A percentile compares a stretch with the other conserved stretches of the same genome.
phyloP scores from a whole-genome alignment of 2,888 invertebrate species.

The Glyphotaelius pellucidus region DNA sequence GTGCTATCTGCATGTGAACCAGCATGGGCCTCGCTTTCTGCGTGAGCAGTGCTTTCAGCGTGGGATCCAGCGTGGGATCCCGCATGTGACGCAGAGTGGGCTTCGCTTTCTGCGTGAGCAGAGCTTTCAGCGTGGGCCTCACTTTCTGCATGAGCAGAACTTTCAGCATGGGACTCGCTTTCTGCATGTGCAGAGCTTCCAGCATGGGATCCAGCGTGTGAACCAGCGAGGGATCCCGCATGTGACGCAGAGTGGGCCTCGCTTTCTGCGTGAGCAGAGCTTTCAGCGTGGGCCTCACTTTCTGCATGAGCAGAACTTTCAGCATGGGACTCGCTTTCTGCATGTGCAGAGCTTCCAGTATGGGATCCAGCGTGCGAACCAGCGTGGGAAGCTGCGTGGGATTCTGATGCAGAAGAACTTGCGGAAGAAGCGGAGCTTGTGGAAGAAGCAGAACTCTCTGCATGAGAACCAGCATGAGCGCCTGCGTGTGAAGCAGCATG shows the following conservation, averaged over 20 bases:
- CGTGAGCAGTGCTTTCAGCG: neutral
- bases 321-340: neutral
- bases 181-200: neutral
- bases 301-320: neutral
- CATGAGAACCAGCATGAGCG: neutral
- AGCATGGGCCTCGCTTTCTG: neutral
- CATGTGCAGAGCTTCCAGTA: neutral
- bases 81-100: neutral
- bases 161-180: neutral
- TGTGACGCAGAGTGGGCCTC: neutral
- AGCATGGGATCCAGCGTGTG: neutral
- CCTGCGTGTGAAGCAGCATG: too few relatives aligned
- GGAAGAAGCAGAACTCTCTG: neutral
- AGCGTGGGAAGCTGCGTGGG: neutral
- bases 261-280: neutral
- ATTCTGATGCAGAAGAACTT: neutral
- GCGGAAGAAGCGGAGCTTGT: neutral
- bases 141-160: neutral
- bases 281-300: neutral
- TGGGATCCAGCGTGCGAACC: conserved; percentile 4
- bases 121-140: neutral
- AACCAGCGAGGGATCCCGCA: neutral
- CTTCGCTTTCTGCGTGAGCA: neutral
- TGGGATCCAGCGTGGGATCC: neutral
- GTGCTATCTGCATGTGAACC: neutral